Percentiles rank a stretch among this genome's conserved stretches.
Evolutionary conservation across 2,113 vertebrate genomes (phyloP).

Genomic region (Dasyprocta punctata): DNA sequence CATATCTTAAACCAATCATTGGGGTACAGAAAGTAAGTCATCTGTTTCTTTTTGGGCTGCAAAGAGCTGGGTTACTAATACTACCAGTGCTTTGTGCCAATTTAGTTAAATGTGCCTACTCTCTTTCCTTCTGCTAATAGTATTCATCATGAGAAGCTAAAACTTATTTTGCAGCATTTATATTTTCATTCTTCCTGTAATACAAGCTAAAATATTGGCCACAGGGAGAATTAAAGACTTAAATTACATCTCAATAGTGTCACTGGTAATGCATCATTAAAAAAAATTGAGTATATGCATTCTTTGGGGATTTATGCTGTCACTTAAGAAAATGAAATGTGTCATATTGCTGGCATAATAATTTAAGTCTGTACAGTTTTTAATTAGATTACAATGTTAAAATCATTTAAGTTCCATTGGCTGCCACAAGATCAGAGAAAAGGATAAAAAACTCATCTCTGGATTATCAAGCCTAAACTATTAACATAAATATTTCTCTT

Average conservation of each 20-base stretch:
- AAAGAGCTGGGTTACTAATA: neutral
- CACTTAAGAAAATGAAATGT: constrained; percentile 62
- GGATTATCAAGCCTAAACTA: constrained; percentile 43
- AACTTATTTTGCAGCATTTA: constrained; percentile 47
- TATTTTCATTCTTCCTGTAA: constrained; percentile 6
- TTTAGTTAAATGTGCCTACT: constrained; percentile 24
- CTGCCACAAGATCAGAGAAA: constrained; percentile 57
- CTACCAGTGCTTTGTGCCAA: neutral
- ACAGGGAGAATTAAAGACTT: constrained; percentile 59
- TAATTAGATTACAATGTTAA: constrained; percentile 69
- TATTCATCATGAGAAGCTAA: neutral
- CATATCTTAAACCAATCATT: neutral
- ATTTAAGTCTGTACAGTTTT: constrained; percentile 63
- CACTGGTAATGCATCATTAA: constrained; percentile 12
- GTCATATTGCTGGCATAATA: constrained; percentile 61
- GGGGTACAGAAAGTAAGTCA: neutral
- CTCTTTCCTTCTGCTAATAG: constrained; percentile 39
- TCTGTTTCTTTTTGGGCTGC: neutral
- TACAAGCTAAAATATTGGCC: constrained; percentile 15
- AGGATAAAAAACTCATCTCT: constrained; percentile 53
- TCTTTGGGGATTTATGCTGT: constrained; percentile 35
- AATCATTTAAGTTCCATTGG: constrained; percentile 56
- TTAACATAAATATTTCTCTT: constrained; percentile 51
- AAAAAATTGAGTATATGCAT: neutral
- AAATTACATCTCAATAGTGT: constrained; percentile 58